These are phyloP conservation scores for Magallana angulata DNA, from an alignment of 1,140 invertebrate species.

Conservation along the genomic window DNA sequence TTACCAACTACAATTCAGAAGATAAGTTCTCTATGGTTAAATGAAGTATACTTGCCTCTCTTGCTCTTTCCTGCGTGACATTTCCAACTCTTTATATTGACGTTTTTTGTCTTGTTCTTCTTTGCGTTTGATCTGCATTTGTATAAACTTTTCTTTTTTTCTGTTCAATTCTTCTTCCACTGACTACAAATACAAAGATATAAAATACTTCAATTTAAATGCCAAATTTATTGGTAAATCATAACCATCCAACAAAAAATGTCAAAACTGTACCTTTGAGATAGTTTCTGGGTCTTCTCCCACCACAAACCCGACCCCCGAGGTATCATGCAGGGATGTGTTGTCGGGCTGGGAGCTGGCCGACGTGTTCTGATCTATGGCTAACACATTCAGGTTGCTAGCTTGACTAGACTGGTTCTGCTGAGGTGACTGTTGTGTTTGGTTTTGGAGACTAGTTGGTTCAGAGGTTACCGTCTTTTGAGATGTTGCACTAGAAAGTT, in stretches of 20 bases:
- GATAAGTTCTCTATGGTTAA: neutral
- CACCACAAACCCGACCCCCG: constrained; percentile 85
- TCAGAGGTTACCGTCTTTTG: constrained; percentile 60
- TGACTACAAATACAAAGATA: constrained; percentile 81
- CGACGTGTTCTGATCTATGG: constrained; percentile 7
- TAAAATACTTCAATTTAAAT: neutral
- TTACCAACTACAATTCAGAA: neutral
- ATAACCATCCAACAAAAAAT: neutral
- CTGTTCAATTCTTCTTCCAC: constrained; percentile 92
- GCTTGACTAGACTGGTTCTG: constrained; percentile 39
- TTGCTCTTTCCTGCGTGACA: constrained; percentile 86
- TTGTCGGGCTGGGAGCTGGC: constrained; percentile 36
- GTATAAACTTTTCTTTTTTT: constrained; percentile 92
- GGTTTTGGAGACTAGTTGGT: constrained; percentile 41
- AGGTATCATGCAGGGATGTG: constrained; percentile 45
- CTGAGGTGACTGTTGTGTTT: constrained; percentile 6
- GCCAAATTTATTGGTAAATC: neutral
- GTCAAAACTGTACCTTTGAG: constrained; percentile 47
- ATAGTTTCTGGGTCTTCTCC: constrained; percentile 82
- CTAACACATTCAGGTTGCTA: neutral
- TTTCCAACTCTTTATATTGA: constrained; percentile 89
- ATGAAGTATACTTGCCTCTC: constrained; percentile 66
- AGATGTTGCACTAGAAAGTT: constrained; percentile 75
- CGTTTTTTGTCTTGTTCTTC: constrained; percentile 88
- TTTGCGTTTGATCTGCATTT: constrained; percentile 90